Percentiles rank a stretch among this genome's conserved stretches.
Evolutionary conservation across 2,113 vertebrate genomes (phyloP).

Genomic region (Anolis carolinensis): DNA sequence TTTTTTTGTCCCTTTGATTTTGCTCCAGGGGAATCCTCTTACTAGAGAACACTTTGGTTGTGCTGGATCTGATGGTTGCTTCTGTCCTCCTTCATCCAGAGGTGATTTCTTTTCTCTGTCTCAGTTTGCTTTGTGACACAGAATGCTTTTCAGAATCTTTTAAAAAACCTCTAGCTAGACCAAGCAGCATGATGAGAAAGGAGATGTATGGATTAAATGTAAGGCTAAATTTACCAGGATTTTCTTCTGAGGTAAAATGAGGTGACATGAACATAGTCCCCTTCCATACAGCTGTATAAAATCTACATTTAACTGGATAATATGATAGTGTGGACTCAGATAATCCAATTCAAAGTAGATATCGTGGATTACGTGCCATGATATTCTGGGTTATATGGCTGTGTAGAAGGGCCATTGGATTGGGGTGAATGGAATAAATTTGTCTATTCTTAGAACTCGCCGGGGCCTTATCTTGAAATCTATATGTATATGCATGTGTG

Average conservation of each 20-base stretch:
- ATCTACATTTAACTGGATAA: too few species aligned
- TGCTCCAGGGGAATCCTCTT: constrained; percentile 42
- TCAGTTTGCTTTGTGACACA: constrained; percentile 46
- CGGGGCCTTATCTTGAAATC: too few species aligned
- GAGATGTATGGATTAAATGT: constrained; percentile 50
- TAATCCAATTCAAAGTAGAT: too few species aligned
- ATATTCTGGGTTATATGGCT: too few species aligned
- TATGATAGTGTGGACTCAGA: too few species aligned
- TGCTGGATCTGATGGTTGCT: constrained; percentile 50
- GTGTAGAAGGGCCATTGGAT: too few species aligned
- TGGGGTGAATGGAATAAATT: not conserved
- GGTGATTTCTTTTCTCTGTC: constrained; percentile 51
- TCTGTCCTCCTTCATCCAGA: constrained; percentile 39
- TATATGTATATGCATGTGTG: too few species aligned
- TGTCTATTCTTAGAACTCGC: not conserved
- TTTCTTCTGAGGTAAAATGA: constrained; percentile 5
- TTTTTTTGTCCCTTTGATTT: constrained; percentile 55
- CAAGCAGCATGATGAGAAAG: constrained; percentile 24
- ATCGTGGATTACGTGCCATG: too few species aligned
- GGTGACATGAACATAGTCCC: not conserved
- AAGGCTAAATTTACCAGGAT: constrained; percentile 13
- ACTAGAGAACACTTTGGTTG: constrained; percentile 35
- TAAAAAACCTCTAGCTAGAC: constrained; percentile 36
- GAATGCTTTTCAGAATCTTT: constrained; percentile 34
- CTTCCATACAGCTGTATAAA: too few species aligned